Percentiles rank a stretch among this genome's conserved stretches.
Conservation (phyloP, 2,113 vertebrate species). For the Siniperca knerii region DNA sequence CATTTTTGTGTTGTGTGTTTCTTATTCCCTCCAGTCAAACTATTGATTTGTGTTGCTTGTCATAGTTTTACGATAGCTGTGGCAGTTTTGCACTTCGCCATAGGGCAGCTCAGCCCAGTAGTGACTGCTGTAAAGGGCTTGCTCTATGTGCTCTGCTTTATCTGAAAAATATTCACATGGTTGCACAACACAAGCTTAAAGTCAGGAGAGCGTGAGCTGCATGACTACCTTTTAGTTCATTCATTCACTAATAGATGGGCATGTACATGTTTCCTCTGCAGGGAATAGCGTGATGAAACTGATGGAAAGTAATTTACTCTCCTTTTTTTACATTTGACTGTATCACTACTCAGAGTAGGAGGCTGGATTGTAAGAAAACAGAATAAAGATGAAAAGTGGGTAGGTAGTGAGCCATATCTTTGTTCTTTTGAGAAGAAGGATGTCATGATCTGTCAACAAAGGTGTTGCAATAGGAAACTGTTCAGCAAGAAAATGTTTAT, state of each 20-base stretch:
- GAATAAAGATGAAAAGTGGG: neutral
- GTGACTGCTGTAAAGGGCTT: slow-evolving; percentile 20
- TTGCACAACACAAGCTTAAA: slow-evolving; percentile 54
- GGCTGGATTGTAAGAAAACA: slow-evolving; percentile 3
- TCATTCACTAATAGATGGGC: slow-evolving; percentile 47
- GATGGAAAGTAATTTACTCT: slow-evolving; percentile 26
- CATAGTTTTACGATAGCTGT: slow-evolving; percentile 21
- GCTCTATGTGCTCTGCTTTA: slow-evolving; percentile 47
- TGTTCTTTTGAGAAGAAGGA: neutral
- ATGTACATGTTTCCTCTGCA: slow-evolving; percentile 42
- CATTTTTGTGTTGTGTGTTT: slow-evolving; percentile 18
- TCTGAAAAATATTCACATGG: slow-evolving; percentile 60
- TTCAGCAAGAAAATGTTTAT: neutral
- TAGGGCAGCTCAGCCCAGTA: slow-evolving; percentile 19
- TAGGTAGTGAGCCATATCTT: neutral
- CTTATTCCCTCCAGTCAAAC: slow-evolving; percentile 38
- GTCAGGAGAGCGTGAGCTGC: slow-evolving; percentile 45
- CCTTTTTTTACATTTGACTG: neutral
- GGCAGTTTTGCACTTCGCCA: slow-evolving; percentile 25
- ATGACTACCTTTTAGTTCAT: slow-evolving; percentile 46
- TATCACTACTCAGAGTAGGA: neutral
- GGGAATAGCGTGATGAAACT: slow-evolving; percentile 40
- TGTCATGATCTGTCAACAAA: neutral
- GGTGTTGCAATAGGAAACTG: neutral
- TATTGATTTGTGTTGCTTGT: slow-evolving; percentile 19